Evolutionary conservation across 2,113 vertebrate genomes (phyloP), one percentile per base, ranked within the genome.

Genomic region (Eptatretus burgeri): DNA sequence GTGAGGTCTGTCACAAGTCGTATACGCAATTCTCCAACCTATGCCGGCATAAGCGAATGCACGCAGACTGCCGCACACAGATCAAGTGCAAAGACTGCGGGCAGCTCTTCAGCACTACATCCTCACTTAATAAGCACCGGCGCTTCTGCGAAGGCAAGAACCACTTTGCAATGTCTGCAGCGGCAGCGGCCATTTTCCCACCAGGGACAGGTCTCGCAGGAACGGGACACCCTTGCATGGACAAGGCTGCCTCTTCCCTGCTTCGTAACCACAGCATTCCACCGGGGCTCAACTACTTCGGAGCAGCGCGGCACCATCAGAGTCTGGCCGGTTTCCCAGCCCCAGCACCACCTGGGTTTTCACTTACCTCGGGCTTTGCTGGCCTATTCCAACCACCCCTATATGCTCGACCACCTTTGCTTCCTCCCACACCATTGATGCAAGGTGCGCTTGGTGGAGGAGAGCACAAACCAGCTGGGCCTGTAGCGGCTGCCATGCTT

Each of bases 1-100:
- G 91, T 75, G 91, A 98, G 79, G 91, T 98, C 79, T 98, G 91
- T 81, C 91, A 93, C 80, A 98, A 98, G 70, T 98, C 91, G 70
- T 98, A 98, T 81, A 98, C 91, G 64, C 89, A 98, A 77, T 98
- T 98, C 82, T 98, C 91, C 80, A 98, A 98, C 81, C 88, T 98
- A 70, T 98, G 91, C 76, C 86, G 89, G 52, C 91, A 98, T 79
- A 98, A 98, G 76, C 83, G 91, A 63, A 98, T 96, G 91, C 91
- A 98, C 52, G 91, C 91, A 2, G 91, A 98, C 81, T 98, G 91
- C 72, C 86, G 91, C 70, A 96, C 91, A 2, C 91, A 98, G 77
- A 98, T 98, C 77, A 94, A 91, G 69, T 98, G 91, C 76, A 94
- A 93, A 77, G 91, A 96, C 81, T 98, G 91, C 7, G 91, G 89